phyloP scores from a whole-genome alignment of 1,140 invertebrate species.

The Vanessa tameamea region DNA sequence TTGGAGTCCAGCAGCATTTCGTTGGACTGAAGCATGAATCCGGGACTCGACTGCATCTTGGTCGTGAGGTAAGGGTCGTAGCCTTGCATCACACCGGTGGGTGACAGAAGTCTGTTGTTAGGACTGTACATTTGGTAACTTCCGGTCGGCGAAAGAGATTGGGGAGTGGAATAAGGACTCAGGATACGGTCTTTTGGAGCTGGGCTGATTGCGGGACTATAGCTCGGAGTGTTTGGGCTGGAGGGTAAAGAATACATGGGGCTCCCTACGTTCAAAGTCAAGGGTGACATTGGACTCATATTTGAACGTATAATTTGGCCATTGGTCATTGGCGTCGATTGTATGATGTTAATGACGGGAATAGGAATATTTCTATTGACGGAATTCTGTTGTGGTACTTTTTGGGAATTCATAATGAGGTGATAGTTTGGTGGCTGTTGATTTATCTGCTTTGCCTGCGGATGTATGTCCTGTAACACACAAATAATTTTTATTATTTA shows the following conservation, averaged over 20 bases:
- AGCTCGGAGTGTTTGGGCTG: conserved; percentile 60
- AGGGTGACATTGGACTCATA: conserved; percentile 59
- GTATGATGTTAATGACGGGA: conserved; percentile 65
- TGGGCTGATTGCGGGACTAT: conserved; percentile 66
- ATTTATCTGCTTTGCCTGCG: conserved; percentile 36
- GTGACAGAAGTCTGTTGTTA: conserved; percentile 54
- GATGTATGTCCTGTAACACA: conserved; percentile 55
- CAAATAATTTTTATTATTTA: conserved; percentile 8
- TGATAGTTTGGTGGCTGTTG: conserved; percentile 56
- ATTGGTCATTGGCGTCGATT: conserved; percentile 38
- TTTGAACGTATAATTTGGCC: conserved; percentile 39
- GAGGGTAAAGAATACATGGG: conserved; percentile 68
- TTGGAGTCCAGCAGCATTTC: conserved; percentile 61
- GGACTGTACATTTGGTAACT: conserved; percentile 67
- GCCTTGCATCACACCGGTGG: conserved; percentile 54
- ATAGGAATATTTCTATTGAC: conserved; percentile 53
- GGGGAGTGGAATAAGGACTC: conserved; percentile 68
- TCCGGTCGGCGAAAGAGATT: conserved; percentile 65
- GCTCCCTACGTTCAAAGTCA: conserved; percentile 63
- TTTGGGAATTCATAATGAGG: conserved; percentile 46
- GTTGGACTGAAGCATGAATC: conserved; percentile 49
- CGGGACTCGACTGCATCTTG: conserved; percentile 69
- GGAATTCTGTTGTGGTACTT: conserved; percentile 35
- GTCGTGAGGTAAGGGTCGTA: conserved; percentile 67
- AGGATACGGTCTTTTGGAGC: conserved; percentile 60